These are phyloP conservation scores for Zosterops hypoxanthus DNA, from an alignment of 2,113 vertebrate genomes.

Conservation along the genomic window DNA sequence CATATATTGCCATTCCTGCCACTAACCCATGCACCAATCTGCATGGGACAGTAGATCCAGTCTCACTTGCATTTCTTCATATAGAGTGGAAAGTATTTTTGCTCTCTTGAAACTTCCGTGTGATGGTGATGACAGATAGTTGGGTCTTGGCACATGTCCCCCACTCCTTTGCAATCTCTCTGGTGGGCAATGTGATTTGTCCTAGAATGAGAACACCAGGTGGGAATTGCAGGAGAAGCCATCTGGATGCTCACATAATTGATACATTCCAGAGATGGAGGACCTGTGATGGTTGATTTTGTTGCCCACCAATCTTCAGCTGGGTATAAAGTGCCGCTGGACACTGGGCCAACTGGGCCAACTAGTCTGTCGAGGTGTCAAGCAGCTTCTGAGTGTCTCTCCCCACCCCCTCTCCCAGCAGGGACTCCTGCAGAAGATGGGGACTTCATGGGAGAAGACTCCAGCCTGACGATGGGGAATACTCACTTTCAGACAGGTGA, in stretches of 20 bases:
- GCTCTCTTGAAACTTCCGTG: not conserved
- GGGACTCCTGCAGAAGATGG: not conserved
- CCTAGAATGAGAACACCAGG: not conserved
- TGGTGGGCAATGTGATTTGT: not conserved
- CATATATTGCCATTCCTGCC: not conserved
- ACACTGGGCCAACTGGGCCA: not conserved
- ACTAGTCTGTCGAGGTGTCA: too few species aligned
- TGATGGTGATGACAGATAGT: not conserved
- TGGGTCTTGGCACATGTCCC: accelerated
- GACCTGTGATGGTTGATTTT: not conserved
- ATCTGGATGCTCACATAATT: not conserved
- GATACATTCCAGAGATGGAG: not conserved
- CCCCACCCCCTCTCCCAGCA: accelerated
- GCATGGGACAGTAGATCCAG: not conserved
- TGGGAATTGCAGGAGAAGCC: not conserved
- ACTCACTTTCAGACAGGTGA: not conserved
- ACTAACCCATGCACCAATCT: not conserved
- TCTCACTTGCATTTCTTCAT: not conserved
- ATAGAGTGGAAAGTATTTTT: not conserved
- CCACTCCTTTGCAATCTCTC: not conserved
- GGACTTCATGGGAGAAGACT: not conserved
- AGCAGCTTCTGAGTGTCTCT: not conserved
- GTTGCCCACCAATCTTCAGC: not conserved
- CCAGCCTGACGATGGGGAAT: not conserved
- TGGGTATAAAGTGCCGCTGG: not conserved